Base-by-base conservation (phyloP, 1,140 invertebrate species). In the Micrasema minimum region DNA sequence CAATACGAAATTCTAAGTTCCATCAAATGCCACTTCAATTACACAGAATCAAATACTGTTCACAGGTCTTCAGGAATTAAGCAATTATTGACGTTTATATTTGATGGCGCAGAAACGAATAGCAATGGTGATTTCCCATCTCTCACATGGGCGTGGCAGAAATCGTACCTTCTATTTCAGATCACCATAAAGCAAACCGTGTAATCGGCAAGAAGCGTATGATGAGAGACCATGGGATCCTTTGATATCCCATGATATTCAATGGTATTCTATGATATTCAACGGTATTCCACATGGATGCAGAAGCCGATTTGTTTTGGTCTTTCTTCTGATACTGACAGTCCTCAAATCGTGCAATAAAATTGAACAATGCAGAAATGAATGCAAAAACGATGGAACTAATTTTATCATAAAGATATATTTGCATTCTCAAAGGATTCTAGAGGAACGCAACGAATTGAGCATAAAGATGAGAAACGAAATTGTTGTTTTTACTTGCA, bases 111-210 rank as follows among this genome's bases (percentile, higher is more conserved):
- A 48, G 46, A 48, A 48, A 18, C 46, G 46, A 20, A 48, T 48
- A 11, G 18, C 14, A 48, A 20, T 48, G 18, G 9, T 48, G 46
- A 16, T 22, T 22, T n/a, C 16, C 20, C 20, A 20, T 9, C 46
- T 48, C 2, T 0, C 50, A 31, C 10, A 20, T 23, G 10, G 50
- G 50, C 23, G 50, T 53, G 18, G 46, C 16, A 20, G 46, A 48
- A 53, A 31, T 31, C 20, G 20, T 53, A 22, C 50, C 23, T 16
- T 20, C 23, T 22, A 31, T 53, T 12, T 53, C 22, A 35, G 50
- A 53, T 53, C 23, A 53, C 50, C 50, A 53, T 53, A 53, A 53
- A 53, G 50, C n/a, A 53, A 35, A 53, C 50, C 50, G 50, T 53
- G 14, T 53, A 53, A 53, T 53, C 50, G 23, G 12, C 23, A 22